Evolutionary conservation across 1,140 invertebrate species (phyloP).

Genomic region (Drosophila willistoni): DNA sequence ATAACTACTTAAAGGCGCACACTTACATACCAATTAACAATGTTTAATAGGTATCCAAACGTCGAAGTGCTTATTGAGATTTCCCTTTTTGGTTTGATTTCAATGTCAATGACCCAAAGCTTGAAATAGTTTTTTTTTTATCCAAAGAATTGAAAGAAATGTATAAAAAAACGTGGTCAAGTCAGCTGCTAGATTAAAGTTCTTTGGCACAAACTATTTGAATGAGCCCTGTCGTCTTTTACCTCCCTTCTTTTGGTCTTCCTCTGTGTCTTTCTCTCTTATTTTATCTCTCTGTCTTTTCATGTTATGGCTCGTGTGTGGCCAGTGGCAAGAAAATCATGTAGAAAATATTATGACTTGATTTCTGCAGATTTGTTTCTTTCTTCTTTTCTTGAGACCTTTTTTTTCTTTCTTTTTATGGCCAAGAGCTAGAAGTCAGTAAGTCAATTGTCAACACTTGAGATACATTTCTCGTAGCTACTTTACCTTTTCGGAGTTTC

Average conservation of each 20-base stretch:
- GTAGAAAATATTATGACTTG: conserved; percentile 55
- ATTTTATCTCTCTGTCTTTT: conserved; percentile 6
- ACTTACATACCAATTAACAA: no score
- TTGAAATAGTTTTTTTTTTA: conserved; percentile 7
- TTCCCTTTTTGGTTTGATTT: conserved; percentile 11
- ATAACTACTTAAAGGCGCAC: no score
- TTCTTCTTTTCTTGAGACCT: background rate
- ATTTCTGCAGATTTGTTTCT: conserved; percentile 37
- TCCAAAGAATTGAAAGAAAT: background rate
- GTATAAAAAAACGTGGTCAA: conserved; percentile 37
- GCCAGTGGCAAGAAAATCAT: conserved; percentile 39
- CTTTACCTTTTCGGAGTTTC: background rate
- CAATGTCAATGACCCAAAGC: conserved; percentile 14
- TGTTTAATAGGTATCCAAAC: background rate
- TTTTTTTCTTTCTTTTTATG: conserved; percentile 21
- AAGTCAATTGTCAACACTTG: conserved; percentile 77
- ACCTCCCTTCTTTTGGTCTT: background rate
- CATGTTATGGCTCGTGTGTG: conserved; percentile 12
- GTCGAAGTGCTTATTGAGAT: background rate
- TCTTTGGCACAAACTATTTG: conserved; percentile 53
- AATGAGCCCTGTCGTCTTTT: conserved; percentile 29
- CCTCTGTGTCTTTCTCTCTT: conserved; percentile 23
- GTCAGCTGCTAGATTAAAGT: conserved; percentile 52
- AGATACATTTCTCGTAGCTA: conserved; percentile 36
- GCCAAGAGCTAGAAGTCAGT: conserved; percentile 68